Base-by-base conservation (phyloP, 2,888 invertebrate species). In the Pristionchus fissidentatus region DNA sequence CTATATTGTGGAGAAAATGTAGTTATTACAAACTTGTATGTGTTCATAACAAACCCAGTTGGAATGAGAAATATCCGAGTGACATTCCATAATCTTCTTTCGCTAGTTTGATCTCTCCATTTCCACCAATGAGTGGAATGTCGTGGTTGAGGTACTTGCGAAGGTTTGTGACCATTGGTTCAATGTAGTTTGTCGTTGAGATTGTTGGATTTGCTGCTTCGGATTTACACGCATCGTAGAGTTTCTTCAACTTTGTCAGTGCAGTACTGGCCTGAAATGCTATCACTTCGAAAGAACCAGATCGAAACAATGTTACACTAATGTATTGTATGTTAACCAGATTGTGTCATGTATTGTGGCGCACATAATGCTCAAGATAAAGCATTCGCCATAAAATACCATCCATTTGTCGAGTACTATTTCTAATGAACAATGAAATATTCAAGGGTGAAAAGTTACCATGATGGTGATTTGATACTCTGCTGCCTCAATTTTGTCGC, bases 391-490 rank as follows among this genome's bases (percentile, higher is more conserved):
- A n/a, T n/a, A n/a, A n/a, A n/a, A n/a, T n/a, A n/a, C n/a, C n/a
- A n/a, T n/a, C n/a, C n/a, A n/a, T n/a, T n/a, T n/a, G n/a, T n/a
- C n/a, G n/a, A n/a, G n/a, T n/a, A n/a, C n/a, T n/a, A n/a, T n/a
- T n/a, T n/a, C n/a, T n/a, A n/a, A n/a, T n/a, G n/a, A n/a, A n/a
- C n/a, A n/a, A n/a, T n/a, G n/a, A n/a, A n/a, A n/a, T n/a, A n/a
- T n/a, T n/a, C n/a, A n/a, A n/a, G n/a, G n/a, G n/a, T n/a, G n/a
- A 29, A 1, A 1, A 32, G 81, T 82, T 62, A 73, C 32, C 55
- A 89, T 88, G n/a, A n/a, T n/a, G 1, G 86, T 87, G 3, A 75
- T 13, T 41, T 86, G 84, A 55, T 89, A 89, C 26, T 62, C 46
- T 49, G 87, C 85, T 66, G 84, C 83, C n/a, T 86, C 84, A 13